Evolutionary conservation across 2,797 vertebrate species (phyloP).

Genomic region (Coregonus sp.): DNA sequence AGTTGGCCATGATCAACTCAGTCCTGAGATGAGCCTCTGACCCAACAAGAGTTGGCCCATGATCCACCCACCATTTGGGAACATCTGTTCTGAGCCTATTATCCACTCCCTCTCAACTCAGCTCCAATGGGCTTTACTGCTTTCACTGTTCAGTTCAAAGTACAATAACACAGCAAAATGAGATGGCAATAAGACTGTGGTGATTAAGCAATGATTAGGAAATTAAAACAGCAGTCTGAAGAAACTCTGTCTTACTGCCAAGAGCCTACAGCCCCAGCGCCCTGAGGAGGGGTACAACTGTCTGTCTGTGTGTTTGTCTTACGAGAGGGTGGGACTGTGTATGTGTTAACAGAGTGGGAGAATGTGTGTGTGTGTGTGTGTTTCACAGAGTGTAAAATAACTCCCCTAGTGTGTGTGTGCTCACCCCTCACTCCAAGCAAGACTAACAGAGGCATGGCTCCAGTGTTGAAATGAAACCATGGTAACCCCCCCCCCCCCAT

Average conservation of each 20-base stretch:
- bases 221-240: conserved; percentile 23
- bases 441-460: conserved; percentile 50
- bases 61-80: not conserved
- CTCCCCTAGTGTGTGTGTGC: not conserved
- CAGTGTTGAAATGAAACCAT: conserved; percentile 50
- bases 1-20: too few species aligned
- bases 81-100: not conserved
- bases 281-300: conserved; percentile 1
- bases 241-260: conserved; percentile 4
- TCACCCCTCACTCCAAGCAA: conserved; percentile 23
- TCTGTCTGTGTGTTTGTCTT: not conserved
- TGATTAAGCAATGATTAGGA: conserved; percentile 27
- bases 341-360: not conserved
- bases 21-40: not conserved
- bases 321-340: not conserved
- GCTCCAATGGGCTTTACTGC: not conserved
- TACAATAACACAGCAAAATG: conserved; percentile 2
- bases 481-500: not conserved
- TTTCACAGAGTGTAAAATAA: not conserved
- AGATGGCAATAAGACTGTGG: not conserved
- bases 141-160: conserved; percentile 6
- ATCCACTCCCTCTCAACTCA: not conserved
- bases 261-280: not conserved
- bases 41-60: not conserved
- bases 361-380: too few species aligned